Evolutionary conservation across 2,888 invertebrate species (phyloP).

Genomic region (Drosophila picticornis): DNA sequence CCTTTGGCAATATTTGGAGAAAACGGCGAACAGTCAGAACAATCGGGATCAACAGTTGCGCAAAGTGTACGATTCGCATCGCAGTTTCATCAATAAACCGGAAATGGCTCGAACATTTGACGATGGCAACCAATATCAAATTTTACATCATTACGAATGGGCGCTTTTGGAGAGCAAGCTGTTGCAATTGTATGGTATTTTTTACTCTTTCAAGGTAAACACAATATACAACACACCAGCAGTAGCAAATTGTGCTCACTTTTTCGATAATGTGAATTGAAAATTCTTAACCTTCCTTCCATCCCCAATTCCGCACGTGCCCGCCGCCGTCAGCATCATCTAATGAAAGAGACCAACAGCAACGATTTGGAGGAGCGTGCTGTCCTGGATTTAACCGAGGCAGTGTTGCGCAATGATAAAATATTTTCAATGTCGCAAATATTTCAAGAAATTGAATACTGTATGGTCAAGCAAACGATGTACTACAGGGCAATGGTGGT

Average conservation of each 20-base stretch:
- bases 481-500: slow-evolving; percentile 90
- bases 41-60: slow-evolving; percentile 76
- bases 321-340: slow-evolving; percentile 45
- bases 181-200: slow-evolving; percentile 88
- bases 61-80: slow-evolving; percentile 83
- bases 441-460: slow-evolving; percentile 87
- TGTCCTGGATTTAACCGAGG: slow-evolving; percentile 89
- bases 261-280: neutral
- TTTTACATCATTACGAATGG: slow-evolving; percentile 88
- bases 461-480: slow-evolving; percentile 88
- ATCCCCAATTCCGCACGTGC: neutral
- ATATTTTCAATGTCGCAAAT: slow-evolving; percentile 87
- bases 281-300: neutral
- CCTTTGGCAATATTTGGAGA: slow-evolving; percentile 82
- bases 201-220: slow-evolving; percentile 89
- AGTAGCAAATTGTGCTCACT: neutral
- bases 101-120: slow-evolving; percentile 65
- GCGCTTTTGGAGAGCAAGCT: slow-evolving; percentile 87
- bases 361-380: slow-evolving; percentile 86
- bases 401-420: slow-evolving; percentile 87
- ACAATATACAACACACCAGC: neutral
- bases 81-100: slow-evolving; percentile 70
- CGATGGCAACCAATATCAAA: slow-evolving; percentile 70
- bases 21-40: slow-evolving; percentile 64
- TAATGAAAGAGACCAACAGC: slow-evolving; percentile 71